Percentiles rank a stretch among this genome's conserved stretches.
phyloP scores from a whole-genome alignment of 1,140 invertebrate genomes.

The Hylaeus volcanicus region DNA sequence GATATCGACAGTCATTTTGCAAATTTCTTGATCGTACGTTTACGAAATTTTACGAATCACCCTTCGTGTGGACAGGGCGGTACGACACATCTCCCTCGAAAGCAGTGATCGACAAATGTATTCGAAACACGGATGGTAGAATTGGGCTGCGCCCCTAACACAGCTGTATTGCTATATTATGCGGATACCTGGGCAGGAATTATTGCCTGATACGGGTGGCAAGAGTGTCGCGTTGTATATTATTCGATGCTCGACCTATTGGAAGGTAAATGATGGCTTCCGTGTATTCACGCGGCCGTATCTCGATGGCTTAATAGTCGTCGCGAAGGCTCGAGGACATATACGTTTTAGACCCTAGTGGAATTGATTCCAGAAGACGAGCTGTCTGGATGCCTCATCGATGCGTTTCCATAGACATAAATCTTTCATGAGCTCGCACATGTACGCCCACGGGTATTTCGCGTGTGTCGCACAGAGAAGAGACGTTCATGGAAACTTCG shows the following conservation, averaged over 20 bases:
- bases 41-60: neutral
- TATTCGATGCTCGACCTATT: constrained; percentile 54
- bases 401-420: constrained; percentile 47
- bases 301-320: constrained; percentile 8
- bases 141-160: neutral
- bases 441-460: neutral
- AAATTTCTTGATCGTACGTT: neutral
- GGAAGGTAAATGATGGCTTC: constrained; percentile 59
- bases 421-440: constrained; percentile 55
- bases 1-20: neutral
- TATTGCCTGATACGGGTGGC: constrained; percentile 60
- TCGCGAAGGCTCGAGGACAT: neutral
- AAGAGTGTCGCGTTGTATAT: constrained; percentile 63
- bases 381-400: constrained; percentile 4
- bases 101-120: constrained; percentile 14
- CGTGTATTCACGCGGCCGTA: neutral
- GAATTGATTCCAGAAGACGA: constrained; percentile 53
- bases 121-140: constrained; percentile 42
- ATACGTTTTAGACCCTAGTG: neutral
- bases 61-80: neutral
- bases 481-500: constrained; percentile 18
- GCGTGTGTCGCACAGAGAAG: constrained; percentile 11
- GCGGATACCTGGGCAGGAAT: constrained; percentile 56
- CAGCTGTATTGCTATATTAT: constrained; percentile 33
- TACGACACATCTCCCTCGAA: neutral